Percentiles rank a stretch among this genome's conserved stretches.
phyloP scores from a whole-genome alignment of 2,113 vertebrate species.

The Peromyscus maniculatus region DNA sequence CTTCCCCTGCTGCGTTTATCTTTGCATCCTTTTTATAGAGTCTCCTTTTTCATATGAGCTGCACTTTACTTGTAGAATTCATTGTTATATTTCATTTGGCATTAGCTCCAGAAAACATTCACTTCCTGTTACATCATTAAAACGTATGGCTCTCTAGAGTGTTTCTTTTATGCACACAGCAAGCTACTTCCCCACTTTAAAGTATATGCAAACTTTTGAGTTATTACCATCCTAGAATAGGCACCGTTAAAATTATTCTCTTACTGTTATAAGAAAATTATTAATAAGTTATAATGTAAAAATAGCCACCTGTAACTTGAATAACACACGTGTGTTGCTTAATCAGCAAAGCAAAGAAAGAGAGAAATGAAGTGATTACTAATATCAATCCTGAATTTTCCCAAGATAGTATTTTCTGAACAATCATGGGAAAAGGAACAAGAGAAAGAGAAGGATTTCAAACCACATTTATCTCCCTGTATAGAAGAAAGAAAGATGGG shows the following conservation, averaged over 20 bases:
- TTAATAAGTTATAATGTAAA: background rate
- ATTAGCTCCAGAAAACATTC: background rate
- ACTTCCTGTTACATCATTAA: background rate
- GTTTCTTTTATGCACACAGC: background rate
- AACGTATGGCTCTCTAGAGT: background rate
- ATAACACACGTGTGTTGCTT: background rate
- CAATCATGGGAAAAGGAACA: background rate
- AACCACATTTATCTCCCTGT: background rate
- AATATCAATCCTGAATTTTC: background rate
- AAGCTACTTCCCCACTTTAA: background rate
- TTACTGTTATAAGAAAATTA: constrained; percentile 13
- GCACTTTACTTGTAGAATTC: background rate
- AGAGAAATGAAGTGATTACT: background rate
- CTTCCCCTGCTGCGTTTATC: background rate
- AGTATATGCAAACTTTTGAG: background rate
- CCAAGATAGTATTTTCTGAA: background rate
- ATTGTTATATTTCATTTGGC: background rate
- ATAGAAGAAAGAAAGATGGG: background rate
- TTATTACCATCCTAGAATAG: background rate
- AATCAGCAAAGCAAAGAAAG: background rate
- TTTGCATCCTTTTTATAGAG: background rate
- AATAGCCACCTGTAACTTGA: background rate
- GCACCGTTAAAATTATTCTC: background rate
- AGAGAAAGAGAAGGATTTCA: background rate
- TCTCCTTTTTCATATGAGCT: background rate